These are phyloP conservation scores for Nerophis ophidion DNA, from an alignment of 2,113 vertebrate genomes.

Conservation along the genomic window DNA sequence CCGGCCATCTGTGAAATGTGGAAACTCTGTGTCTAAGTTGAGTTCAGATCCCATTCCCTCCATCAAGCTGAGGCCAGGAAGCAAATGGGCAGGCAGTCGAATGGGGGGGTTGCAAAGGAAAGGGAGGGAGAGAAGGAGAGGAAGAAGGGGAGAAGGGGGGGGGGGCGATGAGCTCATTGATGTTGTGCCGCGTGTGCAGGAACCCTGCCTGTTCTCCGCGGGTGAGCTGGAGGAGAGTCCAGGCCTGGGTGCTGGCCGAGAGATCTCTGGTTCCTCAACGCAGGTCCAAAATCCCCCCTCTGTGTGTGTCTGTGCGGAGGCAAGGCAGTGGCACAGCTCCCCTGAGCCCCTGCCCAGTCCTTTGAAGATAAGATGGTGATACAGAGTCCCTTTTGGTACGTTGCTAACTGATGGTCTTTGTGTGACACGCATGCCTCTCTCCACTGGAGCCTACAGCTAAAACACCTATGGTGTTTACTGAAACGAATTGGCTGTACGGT, in stretches of 20 bases:
- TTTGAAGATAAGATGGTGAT: slow-evolving; percentile 78
- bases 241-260: slow-evolving; percentile 68
- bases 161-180: slow-evolving; percentile 63
- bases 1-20: slow-evolving; percentile 79
- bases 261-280: slow-evolving; percentile 67
- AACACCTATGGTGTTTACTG: slow-evolving; percentile 69
- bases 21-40: slow-evolving; percentile 77
- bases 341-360: slow-evolving; percentile 70
- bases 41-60: slow-evolving; percentile 72
- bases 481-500: slow-evolving; percentile 51
- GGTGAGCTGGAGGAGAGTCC: slow-evolving; percentile 72
- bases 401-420: slow-evolving; percentile 65
- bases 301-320: slow-evolving; percentile 63
- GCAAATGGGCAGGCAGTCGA: slow-evolving; percentile 60
- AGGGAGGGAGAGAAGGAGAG: slow-evolving; percentile 8
- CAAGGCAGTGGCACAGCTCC: slow-evolving; percentile 65
- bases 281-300: slow-evolving; percentile 68
- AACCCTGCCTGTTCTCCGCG: slow-evolving; percentile 70
- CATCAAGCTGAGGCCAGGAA: slow-evolving; percentile 65
- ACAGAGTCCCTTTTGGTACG: slow-evolving; percentile 71
- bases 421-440: slow-evolving; percentile 64
- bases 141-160: slow-evolving; percentile 18
- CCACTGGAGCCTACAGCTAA: slow-evolving; percentile 53
- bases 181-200: slow-evolving; percentile 69
- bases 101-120: slow-evolving; percentile 14